These are phyloP conservation scores for Corbicula japonica DNA, from an alignment of 2,888 invertebrate genomes.

Conservation along the genomic window DNA sequence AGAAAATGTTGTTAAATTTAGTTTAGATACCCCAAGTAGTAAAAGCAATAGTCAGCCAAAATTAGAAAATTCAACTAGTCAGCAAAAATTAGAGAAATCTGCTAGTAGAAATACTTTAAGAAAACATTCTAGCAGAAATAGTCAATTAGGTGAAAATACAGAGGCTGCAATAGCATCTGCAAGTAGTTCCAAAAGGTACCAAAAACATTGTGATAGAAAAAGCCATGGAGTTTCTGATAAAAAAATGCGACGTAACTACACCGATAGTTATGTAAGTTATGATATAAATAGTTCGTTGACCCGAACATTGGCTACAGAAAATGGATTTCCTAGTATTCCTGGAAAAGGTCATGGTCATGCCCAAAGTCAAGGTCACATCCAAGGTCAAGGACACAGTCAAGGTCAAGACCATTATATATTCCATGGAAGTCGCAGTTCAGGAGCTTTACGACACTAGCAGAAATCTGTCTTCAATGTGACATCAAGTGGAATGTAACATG, in stretches of 20 bases:
- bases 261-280: constrained; percentile 61
- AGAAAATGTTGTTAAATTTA: constrained; percentile 36
- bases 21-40: constrained; percentile 15
- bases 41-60: constrained; percentile 17
- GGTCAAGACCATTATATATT: constrained; percentile 35
- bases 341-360: constrained; percentile 7
- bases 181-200: constrained; percentile 12
- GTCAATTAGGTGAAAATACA: constrained; percentile 10
- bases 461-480: too few species aligned
- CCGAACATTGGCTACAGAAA: constrained; percentile 47
- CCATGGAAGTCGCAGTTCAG: constrained; percentile 43
- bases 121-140: constrained; percentile 22
- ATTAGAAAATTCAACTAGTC: constrained; percentile 9
- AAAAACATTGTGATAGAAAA: constrained; percentile 29
- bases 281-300: constrained; percentile 61
- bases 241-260: constrained; percentile 52
- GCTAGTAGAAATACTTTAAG: constrained; percentile 32
- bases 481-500: background rate
- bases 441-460: constrained; percentile 44
- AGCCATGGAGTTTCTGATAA: constrained; percentile 35
- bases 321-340: background rate
- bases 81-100: background rate
- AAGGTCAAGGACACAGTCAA: too few species aligned
- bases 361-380: too few species aligned
- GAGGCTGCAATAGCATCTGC: constrained; percentile 7